Evolutionary conservation across 92 coral and sea anemone genomes (phyloP).

Genomic region (Epizoanthus rinbou): DNA sequence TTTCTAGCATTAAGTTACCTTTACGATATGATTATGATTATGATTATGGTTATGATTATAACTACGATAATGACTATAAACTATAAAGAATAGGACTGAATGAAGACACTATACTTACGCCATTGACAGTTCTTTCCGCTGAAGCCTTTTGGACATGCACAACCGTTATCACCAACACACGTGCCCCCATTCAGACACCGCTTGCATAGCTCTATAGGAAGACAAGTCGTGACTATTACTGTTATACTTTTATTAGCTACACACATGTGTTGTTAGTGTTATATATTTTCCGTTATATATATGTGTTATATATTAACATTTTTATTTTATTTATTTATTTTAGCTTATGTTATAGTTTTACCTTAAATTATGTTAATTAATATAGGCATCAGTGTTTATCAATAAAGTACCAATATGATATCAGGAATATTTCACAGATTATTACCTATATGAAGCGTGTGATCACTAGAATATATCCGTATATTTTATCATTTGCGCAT

Average conservation of each 20-base stretch:
- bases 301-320: neutral
- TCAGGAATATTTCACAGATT: neutral
- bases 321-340: neutral
- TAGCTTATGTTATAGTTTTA: conserved; percentile 5
- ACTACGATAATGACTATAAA: no score
- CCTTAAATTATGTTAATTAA: neutral
- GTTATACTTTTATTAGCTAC: no score
- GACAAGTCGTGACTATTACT: neutral
- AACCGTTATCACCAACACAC: conserved; percentile 69
- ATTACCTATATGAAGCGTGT: neutral
- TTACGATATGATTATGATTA: neutral
- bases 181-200: conserved; percentile 92
- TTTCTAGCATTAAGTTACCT: neutral
- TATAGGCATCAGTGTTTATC: neutral
- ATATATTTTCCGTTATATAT: neutral
- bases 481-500: no score
- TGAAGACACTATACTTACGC: conserved; percentile 72
- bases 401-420: neutral
- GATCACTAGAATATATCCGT: no score
- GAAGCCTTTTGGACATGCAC: conserved; percentile 87
- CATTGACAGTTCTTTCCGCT: conserved; percentile 92
- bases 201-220: conserved; percentile 69
- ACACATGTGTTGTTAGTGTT: neutral
- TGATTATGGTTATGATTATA: no score
- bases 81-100: no score